phyloP scores from a whole-genome alignment of 1,140 invertebrate species.

The Platorchestia sp. region DNA sequence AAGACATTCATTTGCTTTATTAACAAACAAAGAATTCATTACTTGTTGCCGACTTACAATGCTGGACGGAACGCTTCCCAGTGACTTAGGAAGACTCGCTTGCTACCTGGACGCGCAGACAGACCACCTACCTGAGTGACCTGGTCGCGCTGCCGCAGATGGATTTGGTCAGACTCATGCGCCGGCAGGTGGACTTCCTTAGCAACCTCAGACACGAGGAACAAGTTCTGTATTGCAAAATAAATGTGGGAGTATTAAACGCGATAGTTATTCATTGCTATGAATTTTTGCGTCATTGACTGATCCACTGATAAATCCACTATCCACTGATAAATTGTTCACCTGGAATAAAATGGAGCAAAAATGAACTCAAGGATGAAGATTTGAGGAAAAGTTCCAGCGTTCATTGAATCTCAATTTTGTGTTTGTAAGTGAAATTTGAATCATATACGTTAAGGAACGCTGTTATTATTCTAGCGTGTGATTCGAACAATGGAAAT shows the following conservation, averaged over 20 bases:
- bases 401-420: neutral
- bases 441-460: neutral
- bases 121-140: neutral
- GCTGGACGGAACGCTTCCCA: neutral
- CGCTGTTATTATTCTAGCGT: neutral
- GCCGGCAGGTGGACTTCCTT: neutral
- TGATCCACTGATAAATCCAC: neutral
- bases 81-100: neutral
- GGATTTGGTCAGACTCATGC: neutral
- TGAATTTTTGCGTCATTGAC: no score
- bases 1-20: constrained; percentile 32
- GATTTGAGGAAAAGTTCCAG: no score
- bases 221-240: neutral
- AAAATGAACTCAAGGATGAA: no score
- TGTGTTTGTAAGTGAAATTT: neutral
- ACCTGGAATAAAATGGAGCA: no score
- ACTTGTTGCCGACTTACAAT: neutral
- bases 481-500: neutral
- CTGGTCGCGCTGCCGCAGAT: neutral
- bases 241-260: neutral
- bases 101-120: neutral
- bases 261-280: no score
- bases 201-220: neutral
- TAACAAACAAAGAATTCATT: constrained; percentile 48
- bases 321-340: neutral